A percentile compares a stretch with the other conserved stretches of the same genome.
Evolutionary conservation across 1,140 invertebrate genomes (phyloP).

Genomic region (Cydia pomonella): DNA sequence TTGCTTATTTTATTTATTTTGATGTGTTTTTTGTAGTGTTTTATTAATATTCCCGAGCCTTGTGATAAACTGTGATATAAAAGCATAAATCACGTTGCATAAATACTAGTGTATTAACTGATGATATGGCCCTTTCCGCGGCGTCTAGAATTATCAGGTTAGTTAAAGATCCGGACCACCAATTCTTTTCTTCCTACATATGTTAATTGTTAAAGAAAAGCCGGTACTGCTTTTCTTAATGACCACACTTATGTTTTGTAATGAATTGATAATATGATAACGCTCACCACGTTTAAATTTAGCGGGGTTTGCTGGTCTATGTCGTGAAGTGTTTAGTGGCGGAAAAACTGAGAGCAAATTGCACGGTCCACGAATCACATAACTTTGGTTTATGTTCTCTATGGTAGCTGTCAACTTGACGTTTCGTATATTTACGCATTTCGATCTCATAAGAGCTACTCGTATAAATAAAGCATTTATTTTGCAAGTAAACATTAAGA

Average conservation of each 20-base stretch:
- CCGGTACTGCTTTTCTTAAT: too few relatives aligned
- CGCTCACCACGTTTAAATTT: not conserved
- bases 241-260: not conserved
- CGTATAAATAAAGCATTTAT: conserved; percentile 30
- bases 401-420: conserved; percentile 24
- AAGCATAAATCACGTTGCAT: not conserved
- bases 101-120: not conserved
- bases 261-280: not conserved
- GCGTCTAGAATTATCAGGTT: conserved; percentile 12
- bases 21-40: not conserved
- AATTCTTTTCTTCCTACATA: too few relatives aligned
- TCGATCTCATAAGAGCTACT: not conserved
- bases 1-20: conserved; percentile 10
- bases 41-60: not conserved
- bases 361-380: not conserved
- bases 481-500: conserved; percentile 1
- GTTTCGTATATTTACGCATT: conserved; percentile 31
- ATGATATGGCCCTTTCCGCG: conserved; percentile 1
- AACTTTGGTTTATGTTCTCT: not conserved
- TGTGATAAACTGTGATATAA: not conserved
- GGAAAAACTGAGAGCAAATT: not conserved
- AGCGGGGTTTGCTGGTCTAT: not conserved
- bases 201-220: too few relatives aligned
- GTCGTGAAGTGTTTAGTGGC: not conserved
- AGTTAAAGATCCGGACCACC: not conserved